Conservation (phyloP, 2,797 vertebrate genomes). For the Hoplostethus atlanticus region DNA sequence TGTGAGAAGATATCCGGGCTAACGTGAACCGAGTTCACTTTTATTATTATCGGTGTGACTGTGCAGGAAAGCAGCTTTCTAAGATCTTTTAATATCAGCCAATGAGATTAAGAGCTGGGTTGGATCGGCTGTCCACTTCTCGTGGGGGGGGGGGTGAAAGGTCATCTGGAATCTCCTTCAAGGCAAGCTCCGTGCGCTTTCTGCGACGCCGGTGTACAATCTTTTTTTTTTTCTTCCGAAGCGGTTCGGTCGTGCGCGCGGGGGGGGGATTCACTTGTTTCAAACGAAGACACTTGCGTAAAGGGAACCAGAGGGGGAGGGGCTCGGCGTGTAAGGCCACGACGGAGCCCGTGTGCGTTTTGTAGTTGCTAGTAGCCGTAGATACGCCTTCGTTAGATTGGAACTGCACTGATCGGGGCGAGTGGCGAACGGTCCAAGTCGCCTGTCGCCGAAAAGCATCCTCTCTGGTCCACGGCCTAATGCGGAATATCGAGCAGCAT, state of each 20-base stretch:
- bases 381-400: constrained; percentile 62
- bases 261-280: constrained; percentile 45
- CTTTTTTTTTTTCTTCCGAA: constrained; percentile 29
- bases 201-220: constrained; percentile 66
- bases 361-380: constrained; percentile 34
- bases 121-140: constrained; percentile 39
- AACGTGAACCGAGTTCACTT: constrained; percentile 5
- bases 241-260: constrained; percentile 32
- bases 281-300: constrained; percentile 77
- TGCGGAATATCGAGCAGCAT: constrained; percentile 45
- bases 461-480: constrained; percentile 41
- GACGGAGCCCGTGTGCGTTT: constrained; percentile 64
- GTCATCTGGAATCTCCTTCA: constrained; percentile 64
- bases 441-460: background rate
- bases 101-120: constrained; percentile 48
- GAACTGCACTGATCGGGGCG: background rate
- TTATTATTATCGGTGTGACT: constrained; percentile 26
- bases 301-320: constrained; percentile 32
- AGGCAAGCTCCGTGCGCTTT: constrained; percentile 55
- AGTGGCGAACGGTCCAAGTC: background rate
- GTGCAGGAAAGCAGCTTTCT: constrained; percentile 51
- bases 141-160: constrained; percentile 30
- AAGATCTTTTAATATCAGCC: constrained; percentile 51
- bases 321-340: constrained; percentile 66
- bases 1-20: constrained; percentile 14